Evolutionary conservation across 1,140 invertebrate genomes (phyloP).

Genomic region (Drosophila lowei): DNA sequence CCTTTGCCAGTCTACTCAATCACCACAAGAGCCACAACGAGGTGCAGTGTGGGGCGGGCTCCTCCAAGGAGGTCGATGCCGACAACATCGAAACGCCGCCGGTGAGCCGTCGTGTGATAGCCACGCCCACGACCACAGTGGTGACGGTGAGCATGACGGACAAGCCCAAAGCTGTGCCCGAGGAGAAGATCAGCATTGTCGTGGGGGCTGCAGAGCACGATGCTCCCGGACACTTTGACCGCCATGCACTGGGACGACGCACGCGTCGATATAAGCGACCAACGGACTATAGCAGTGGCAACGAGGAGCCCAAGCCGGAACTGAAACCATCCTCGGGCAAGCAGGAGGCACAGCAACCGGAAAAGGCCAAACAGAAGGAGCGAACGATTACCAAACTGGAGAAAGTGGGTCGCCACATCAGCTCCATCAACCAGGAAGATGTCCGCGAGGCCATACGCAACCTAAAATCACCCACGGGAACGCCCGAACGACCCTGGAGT

Average conservation of each 20-base stretch:
- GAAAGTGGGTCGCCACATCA: conserved; percentile 83
- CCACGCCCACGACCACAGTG: conserved; percentile 73
- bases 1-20: conserved; percentile 58
- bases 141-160: conserved; percentile 70
- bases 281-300: conserved; percentile 86
- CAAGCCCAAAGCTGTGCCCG: conserved; percentile 48
- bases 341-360: conserved; percentile 30
- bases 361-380: conserved; percentile 49
- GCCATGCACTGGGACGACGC: conserved; percentile 91
- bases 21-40: conserved; percentile 79
- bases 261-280: conserved; percentile 92
- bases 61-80: conserved; percentile 92
- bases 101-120: conserved; percentile 87
- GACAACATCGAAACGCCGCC: conserved; percentile 96
- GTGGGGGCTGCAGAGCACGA: conserved; percentile 81
- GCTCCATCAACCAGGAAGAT: conserved; percentile 87
- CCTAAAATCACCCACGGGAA: conserved; percentile 85
- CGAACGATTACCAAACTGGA: conserved; percentile 83
- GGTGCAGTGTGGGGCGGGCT: conserved; percentile 73
- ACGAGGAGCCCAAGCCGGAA: conserved; percentile 83
- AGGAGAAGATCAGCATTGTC: conserved; percentile 24
- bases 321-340: conserved; percentile 22
- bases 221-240: conserved; percentile 90
- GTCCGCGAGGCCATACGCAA: conserved; percentile 86
- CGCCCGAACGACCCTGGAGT: conserved; percentile 85